These are phyloP conservation scores for Heliconius hortense DNA, from an alignment of 2,888 invertebrate genomes.

Conservation along the genomic window DNA sequence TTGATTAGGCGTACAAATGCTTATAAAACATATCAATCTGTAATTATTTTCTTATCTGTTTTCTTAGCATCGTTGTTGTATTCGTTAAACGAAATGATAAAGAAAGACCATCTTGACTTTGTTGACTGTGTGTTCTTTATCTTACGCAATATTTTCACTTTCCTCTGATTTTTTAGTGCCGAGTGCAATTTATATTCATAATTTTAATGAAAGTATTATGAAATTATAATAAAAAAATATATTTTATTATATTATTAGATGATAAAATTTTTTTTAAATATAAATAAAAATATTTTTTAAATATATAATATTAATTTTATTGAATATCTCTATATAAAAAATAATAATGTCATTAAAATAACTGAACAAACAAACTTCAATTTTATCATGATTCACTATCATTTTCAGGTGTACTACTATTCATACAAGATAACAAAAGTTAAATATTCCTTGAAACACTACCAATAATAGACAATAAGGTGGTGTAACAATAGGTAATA, in stretches of 20 bases:
- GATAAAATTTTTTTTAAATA: not conserved
- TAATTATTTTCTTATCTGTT: constrained; percentile 5
- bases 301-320: not conserved
- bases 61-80: not conserved
- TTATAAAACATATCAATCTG: not conserved
- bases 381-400: not conserved
- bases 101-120: not conserved
- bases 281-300: not conserved
- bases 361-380: not conserved
- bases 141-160: constrained; percentile 5
- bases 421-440: not conserved
- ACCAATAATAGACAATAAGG: not conserved
- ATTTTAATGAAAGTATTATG: no score
- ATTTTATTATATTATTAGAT: no score
- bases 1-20: no score
- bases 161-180: not conserved
- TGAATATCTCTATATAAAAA: not conserved
- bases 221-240: no score
- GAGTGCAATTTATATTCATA: no score
- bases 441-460: not conserved
- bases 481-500: constrained; percentile 2
- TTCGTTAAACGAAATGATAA: not conserved
- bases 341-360: not conserved
- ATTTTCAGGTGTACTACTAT: not conserved
- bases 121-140: not conserved